These are phyloP conservation scores for Sebastes elongatus DNA, from an alignment of 2,797 vertebrate species.

Conservation along the genomic window DNA sequence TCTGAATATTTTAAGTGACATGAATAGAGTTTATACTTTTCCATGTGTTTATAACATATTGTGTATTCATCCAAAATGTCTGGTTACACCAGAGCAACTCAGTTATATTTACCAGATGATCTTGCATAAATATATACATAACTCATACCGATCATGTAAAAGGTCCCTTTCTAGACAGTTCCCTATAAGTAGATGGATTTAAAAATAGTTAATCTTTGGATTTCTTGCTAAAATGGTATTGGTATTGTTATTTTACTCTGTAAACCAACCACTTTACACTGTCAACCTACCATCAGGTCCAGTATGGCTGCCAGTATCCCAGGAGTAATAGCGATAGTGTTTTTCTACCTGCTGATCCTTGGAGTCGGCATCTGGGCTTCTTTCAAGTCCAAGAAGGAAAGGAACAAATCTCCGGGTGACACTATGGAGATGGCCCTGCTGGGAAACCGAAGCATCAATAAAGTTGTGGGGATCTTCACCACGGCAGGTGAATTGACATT, in stretches of 20 bases:
- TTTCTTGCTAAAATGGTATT: neutral
- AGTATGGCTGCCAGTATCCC: constrained; percentile 39
- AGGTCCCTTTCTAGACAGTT: no score
- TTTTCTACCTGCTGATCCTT: constrained; percentile 38
- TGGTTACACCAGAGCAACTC: no score
- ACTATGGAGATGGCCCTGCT: constrained; percentile 29
- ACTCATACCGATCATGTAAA: no score
- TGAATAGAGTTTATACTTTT: no score
- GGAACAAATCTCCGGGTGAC: neutral
- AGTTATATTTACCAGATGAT: no score
- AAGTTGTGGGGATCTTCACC: constrained; percentile 15
- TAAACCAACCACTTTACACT: neutral
- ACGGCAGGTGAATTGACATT: neutral
- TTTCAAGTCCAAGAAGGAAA: constrained; percentile 10
- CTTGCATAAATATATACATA: no score
- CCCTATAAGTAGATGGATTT: no score
- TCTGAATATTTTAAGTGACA: no score
- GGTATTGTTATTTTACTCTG: neutral
- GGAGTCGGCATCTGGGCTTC: constrained; percentile 41
- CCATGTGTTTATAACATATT: no score
- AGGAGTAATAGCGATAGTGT: constrained; percentile 22
- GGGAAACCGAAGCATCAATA: constrained; percentile 14
- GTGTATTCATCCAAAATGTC: neutral
- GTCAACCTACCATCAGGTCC: neutral
- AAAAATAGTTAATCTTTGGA: no score